Conservation (phyloP, 2,888 invertebrate genomes). For the Rhyacophila evoluta region DNA sequence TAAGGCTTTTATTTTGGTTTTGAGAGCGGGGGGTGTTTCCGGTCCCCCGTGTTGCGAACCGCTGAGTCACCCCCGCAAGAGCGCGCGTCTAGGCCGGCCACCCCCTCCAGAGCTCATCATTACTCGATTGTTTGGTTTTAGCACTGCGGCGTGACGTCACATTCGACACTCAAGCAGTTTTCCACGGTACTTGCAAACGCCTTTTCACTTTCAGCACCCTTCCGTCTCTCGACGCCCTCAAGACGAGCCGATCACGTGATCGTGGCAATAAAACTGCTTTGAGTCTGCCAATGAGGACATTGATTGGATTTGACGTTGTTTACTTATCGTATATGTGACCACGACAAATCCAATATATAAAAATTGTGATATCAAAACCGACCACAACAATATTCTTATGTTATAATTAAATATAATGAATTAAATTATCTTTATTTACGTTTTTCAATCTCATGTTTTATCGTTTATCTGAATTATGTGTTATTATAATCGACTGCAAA, state of each 20-base stretch:
- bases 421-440: too few relatives aligned
- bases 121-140: conserved; percentile 20
- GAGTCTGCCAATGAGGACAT: not conserved
- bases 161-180: conserved; percentile 14
- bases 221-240: not conserved
- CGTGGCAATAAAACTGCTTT: not conserved
- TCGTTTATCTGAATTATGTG: too few relatives aligned
- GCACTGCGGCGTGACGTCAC: conserved; percentile 15
- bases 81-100: not conserved
- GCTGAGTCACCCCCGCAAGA: not conserved
- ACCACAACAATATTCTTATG: too few relatives aligned
- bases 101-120: not conserved
- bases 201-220: conserved; percentile 5
- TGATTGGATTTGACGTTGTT: conserved; percentile 25
- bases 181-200: not conserved
- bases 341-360: too few relatives aligned
- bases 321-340: not conserved
- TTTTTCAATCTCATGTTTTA: too few relatives aligned
- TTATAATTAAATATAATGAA: too few relatives aligned
- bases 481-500: too few relatives aligned
- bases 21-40: too few relatives aligned
- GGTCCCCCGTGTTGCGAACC: not conserved
- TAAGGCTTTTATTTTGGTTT: too few relatives aligned
- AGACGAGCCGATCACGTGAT: conserved; percentile 1
- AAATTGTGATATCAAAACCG: too few relatives aligned